Evolutionary conservation across 2,888 invertebrate species (phyloP).

Genomic region (Cheilosia impressa): DNA sequence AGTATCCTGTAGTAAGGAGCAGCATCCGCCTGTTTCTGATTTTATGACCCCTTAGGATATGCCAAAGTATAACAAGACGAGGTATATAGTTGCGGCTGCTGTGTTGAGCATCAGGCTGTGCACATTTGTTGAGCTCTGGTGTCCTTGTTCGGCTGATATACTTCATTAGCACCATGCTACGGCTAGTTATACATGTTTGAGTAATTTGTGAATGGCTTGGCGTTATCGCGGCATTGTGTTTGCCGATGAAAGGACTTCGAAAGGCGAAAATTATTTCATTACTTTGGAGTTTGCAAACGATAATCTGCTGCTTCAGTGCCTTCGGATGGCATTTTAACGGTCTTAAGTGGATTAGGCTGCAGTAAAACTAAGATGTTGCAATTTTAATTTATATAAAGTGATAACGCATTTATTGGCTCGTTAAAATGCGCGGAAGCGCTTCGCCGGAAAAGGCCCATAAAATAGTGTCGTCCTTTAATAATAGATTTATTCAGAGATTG

Average conservation of each 20-base stretch:
- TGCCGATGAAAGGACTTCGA: conserved; percentile 35
- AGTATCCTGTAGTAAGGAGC: conserved; percentile 44
- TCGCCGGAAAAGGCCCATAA: neutral
- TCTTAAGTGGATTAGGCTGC: conserved; percentile 37
- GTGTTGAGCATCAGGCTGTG: neutral
- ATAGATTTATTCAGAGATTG: too few species aligned
- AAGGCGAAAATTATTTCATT: conserved; percentile 53
- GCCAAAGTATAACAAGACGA: conserved; percentile 17
- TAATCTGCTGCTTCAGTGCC: conserved; percentile 12
- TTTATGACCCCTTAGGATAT: conserved; percentile 59
- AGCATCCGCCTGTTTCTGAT: conserved; percentile 57
- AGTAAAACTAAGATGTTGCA: conserved; percentile 19
- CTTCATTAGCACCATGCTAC: conserved; percentile 52
- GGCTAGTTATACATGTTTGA: conserved; percentile 52
- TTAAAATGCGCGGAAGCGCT: conserved; percentile 1
- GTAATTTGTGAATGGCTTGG: conserved; percentile 53
- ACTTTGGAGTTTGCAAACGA: conserved; percentile 50
- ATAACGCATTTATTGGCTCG: conserved; percentile 46
- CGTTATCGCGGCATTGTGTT: conserved; percentile 35
- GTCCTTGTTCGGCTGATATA: conserved; percentile 40
- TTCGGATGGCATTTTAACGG: neutral
- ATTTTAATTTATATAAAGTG: conserved; percentile 49
- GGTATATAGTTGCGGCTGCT: conserved; percentile 15
- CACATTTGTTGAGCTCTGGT: conserved; percentile 39
- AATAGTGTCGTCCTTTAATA: neutral